Conservation (phyloP, 2,888 invertebrate genomes). For the Thumatha senex region DNA sequence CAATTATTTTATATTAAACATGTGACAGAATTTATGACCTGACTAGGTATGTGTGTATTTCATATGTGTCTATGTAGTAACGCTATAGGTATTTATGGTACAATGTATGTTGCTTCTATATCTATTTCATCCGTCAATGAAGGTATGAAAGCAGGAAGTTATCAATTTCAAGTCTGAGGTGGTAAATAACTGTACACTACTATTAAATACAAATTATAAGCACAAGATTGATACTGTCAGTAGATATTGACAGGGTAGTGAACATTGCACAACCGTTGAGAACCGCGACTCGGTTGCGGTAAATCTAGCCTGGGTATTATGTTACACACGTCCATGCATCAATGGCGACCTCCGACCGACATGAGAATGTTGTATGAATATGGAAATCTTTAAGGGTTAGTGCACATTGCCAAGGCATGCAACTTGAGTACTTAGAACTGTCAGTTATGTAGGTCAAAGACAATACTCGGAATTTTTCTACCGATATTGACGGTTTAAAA, state of each 20-base stretch:
- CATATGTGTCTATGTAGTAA: no score
- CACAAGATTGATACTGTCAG: slow-evolving; percentile 42
- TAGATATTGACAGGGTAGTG: slow-evolving; percentile 45
- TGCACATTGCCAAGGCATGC: not conserved
- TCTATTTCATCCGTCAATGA: no score
- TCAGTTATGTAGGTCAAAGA: not conserved
- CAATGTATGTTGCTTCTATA: no score
- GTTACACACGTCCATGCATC: slow-evolving; percentile 60
- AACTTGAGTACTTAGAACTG: not conserved
- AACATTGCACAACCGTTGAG: slow-evolving; percentile 63
- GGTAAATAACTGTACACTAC: no score
- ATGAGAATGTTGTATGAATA: slow-evolving; percentile 25
- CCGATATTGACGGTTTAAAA: not conserved
- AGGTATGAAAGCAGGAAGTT: no score
- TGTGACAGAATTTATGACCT: no score
- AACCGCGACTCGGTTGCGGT: slow-evolving; percentile 61
- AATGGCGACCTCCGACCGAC: slow-evolving; percentile 56
- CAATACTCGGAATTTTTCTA: not conserved
- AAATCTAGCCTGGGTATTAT: slow-evolving; percentile 52
- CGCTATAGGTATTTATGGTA: no score
- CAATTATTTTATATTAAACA: no score
- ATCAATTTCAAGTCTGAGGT: no score
- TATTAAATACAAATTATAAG: slow-evolving; percentile 8
- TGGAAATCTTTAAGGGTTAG: slow-evolving; percentile 14
- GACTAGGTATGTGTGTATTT: no score